These are phyloP conservation scores for Brienomyrus brachyistius DNA, from an alignment of 2,113 vertebrate species.

Conservation along the genomic window DNA sequence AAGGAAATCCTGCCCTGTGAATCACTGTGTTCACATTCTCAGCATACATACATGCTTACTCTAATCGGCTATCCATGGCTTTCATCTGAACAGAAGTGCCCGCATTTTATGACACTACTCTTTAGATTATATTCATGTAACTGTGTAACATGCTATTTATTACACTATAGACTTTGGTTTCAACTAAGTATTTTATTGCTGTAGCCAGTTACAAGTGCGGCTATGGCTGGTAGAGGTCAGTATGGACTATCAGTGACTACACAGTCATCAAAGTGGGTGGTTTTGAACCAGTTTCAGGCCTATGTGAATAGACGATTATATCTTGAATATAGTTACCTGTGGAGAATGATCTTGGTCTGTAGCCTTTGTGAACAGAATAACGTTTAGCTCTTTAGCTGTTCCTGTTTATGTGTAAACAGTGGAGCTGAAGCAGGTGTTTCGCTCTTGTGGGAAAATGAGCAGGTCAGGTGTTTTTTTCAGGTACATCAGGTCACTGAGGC, in stretches of 20 bases:
- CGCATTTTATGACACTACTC: not conserved
- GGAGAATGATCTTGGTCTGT: not conserved
- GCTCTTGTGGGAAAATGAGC: conserved; percentile 28
- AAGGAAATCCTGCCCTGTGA: conserved; percentile 41
- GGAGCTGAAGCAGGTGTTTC: conserved; percentile 34
- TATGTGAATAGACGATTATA: not conserved
- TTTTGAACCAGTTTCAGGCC: not conserved
- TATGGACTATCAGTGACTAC: not conserved
- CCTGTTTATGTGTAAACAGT: conserved; percentile 44
- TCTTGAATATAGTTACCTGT: not conserved
- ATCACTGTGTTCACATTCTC: conserved; percentile 45
- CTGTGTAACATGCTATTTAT: not conserved
- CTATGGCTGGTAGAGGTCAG: not conserved
- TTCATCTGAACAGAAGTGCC: conserved; percentile 44
- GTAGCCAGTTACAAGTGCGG: not conserved
- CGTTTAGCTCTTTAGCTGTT: conserved; percentile 26
- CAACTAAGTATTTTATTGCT: not conserved
- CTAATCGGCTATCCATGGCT: conserved; percentile 41
- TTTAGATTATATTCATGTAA: not conserved
- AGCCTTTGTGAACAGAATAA: not conserved
- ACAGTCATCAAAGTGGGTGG: not conserved
- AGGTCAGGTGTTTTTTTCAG: not conserved
- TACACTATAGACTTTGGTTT: not conserved
- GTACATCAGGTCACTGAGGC: not conserved
- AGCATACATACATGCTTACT: conserved; percentile 44